Conservation (phyloP, 2,888 invertebrate species). For the Folsomia manolachei region DNA sequence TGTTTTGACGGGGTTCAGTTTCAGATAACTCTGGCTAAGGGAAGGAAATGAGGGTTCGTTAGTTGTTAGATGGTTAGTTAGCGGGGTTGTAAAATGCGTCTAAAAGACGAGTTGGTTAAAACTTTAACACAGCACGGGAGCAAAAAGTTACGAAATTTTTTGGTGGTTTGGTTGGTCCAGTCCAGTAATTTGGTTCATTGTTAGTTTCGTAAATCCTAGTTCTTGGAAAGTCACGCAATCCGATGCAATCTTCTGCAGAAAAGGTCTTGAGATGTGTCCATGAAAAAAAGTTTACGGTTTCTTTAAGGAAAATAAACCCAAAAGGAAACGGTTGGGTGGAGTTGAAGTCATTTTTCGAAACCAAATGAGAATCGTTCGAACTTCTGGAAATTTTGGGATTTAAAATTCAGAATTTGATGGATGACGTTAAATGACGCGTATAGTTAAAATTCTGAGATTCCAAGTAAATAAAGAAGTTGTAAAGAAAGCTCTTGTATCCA, state of each 20-base stretch:
- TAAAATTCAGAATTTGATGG: no score
- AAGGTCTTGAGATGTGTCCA: no score
- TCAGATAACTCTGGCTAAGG: background rate
- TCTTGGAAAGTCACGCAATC: background rate
- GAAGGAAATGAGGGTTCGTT: background rate
- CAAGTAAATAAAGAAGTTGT: no score
- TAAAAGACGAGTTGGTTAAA: background rate
- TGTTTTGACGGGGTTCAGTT: background rate
- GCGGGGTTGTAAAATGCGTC: constrained; percentile 1
- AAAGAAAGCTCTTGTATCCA: no score
- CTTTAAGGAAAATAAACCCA: background rate
- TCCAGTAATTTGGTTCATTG: background rate
- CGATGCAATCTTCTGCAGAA: no score
- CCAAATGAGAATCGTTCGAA: background rate
- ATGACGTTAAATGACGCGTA: no score
- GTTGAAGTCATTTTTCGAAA: background rate
- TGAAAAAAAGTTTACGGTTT: background rate
- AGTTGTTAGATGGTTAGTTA: background rate
- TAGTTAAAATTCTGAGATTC: no score
- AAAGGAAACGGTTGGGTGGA: background rate
- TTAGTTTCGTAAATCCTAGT: background rate
- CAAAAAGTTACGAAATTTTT: no score
- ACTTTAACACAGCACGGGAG: no score
- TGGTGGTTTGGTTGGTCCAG: background rate
- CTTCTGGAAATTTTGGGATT: no score